phyloP scores from a whole-genome alignment of 2,797 vertebrate species.

The Loris lydekkerianus region DNA sequence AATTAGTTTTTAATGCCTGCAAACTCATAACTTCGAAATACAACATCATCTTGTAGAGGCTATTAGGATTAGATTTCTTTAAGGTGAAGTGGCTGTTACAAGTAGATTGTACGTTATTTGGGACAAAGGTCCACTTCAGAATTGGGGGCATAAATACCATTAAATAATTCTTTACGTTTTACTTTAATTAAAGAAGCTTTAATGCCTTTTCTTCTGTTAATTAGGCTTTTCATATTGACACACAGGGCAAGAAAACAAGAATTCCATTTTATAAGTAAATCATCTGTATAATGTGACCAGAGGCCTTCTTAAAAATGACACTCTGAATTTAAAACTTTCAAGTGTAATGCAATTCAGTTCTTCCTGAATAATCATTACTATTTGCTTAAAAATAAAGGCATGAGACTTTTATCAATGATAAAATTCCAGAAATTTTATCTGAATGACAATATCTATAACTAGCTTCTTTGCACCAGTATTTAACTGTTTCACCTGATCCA shows the following conservation, averaged over 20 bases:
- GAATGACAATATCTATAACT: neutral
- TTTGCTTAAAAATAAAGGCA: neutral
- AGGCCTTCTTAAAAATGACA: neutral
- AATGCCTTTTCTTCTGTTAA: conserved; percentile 6
- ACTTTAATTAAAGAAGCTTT: conserved; percentile 50
- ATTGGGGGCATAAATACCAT: conserved; percentile 18
- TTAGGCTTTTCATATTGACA: conserved; percentile 28
- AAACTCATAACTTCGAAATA: conserved; percentile 44
- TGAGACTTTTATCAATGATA: neutral
- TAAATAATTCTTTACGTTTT: conserved; percentile 17
- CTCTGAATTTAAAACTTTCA: neutral
- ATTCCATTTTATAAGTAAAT: neutral
- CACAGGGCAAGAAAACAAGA: neutral
- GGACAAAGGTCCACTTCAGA: conserved; percentile 12
- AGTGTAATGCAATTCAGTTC: neutral
- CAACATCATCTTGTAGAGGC: conserved; percentile 65
- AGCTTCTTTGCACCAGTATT: neutral
- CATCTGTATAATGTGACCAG: neutral
- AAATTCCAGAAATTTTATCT: neutral
- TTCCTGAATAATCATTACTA: neutral
- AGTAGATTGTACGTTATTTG: conserved; percentile 49
- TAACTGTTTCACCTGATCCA: neutral
- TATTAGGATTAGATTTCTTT: neutral
- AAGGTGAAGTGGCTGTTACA: conserved; percentile 33
- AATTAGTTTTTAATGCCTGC: conserved; percentile 73